phyloP scores from a whole-genome alignment of 2,113 vertebrate genomes.

The Rattus norvegicus region GRCr8 NC_086027.1:49684001-49684500 shows the following conservation, averaged over 20 bases:
- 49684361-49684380: conserved; percentile 61
- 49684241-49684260: conserved; percentile 44
- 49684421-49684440: neutral
- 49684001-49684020: neutral
- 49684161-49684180: neutral
- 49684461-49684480: conserved; percentile 57
- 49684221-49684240: neutral
- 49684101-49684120: conserved; percentile 64
- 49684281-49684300: neutral
- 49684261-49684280: neutral
- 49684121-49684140: conserved; percentile 37
- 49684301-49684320: neutral
- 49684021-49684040: neutral
- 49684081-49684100: conserved; percentile 17
- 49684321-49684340: neutral
- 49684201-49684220: neutral
- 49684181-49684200: conserved; percentile 12
- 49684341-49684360: conserved; percentile 28
- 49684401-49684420: conserved; percentile 26
- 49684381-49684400: conserved; percentile 27
- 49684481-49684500: conserved; percentile 49
- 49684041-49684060: conserved; percentile 61
- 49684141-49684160: conserved; percentile 40
- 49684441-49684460: conserved; percentile 9
- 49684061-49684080: neutral